A percentile compares a stretch with the other conserved stretches of the same genome.
Evolutionary conservation across 92 coral and sea anemone genomes (phyloP).

Genomic region (Zoanthus solanderi): DNA sequence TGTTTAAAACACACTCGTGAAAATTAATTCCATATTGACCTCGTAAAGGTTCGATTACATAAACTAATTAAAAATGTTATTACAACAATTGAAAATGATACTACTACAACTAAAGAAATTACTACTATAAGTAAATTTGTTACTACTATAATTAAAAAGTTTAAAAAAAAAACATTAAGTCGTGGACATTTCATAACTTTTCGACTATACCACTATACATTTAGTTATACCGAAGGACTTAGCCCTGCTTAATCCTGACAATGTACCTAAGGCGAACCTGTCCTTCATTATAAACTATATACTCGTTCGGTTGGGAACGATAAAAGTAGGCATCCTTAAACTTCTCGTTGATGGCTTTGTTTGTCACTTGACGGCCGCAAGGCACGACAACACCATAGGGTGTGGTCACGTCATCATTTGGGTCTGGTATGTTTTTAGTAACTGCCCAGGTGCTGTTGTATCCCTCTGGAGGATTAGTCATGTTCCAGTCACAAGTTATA

Average conservation of each 20-base stretch:
- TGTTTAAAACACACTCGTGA: too few relatives aligned
- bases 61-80: too few relatives aligned
- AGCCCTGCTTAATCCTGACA: constrained; percentile 28
- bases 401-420: constrained; percentile 79
- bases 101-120: too few relatives aligned
- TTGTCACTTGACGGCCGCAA: constrained; percentile 71
- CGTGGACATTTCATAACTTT: too few relatives aligned
- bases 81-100: too few relatives aligned
- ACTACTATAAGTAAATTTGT: too few relatives aligned
- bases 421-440: constrained; percentile 71
- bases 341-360: constrained; percentile 58
- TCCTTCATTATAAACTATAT: constrained; percentile 80
- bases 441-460: constrained; percentile 76
- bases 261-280: constrained; percentile 78
- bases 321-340: constrained; percentile 15
- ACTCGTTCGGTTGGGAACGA: constrained; percentile 58
- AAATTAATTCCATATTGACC: too few relatives aligned
- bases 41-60: too few relatives aligned
- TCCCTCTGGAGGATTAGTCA: constrained; percentile 69
- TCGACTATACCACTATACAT: too few relatives aligned
- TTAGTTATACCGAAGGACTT: too few relatives aligned
- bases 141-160: too few relatives aligned
- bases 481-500: constrained; percentile 25
- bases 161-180: too few relatives aligned
- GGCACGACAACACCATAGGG: constrained; percentile 90